Evolutionary conservation across 1,140 invertebrate genomes (phyloP), one percentile per base, ranked within the genome.

Genomic region (Palaemon carinicauda): DNA sequence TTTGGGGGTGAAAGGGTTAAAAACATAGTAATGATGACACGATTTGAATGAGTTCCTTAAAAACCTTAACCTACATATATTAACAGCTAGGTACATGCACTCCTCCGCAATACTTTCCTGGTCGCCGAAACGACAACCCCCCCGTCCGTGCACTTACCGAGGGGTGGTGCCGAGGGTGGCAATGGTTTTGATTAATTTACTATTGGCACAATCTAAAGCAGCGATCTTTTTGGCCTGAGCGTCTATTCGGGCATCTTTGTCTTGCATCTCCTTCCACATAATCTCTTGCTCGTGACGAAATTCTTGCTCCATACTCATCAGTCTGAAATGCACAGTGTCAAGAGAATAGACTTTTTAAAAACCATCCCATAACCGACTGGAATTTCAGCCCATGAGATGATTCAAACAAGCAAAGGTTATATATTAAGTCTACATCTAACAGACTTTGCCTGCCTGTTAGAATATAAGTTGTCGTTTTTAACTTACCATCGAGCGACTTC

Each of bases 271-370:
- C 53, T 52, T 29, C n/a, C 80, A 41, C 80, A 88, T 74, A 12
- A 82, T 52, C 19, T 82, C 87, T 53, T 88, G 87, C 19, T 88
- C 87, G 1, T 79, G 80, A 14, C 87, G 80, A 31, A 88, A 82
- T 80, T 88, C 87, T 50, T 88, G 87, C 24, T 88, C 87, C 87
- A 88, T 88, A 3, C 31, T 82, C 80, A 88, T 79, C 50, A 88
- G 56, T 31, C 87, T 88, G 77, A 51, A 19, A 50, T n/a, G 50
- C 9, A 27, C 17, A 69, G 17, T 52, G 21, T 29, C 3, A 10
- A 56, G 51, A 27, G 24, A 69, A 15, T 24, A 29, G 7, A 69
- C 65, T 27, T n/a, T n/a, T n/a, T 69, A 24, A 69, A 69, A n/a
- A 10, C 56, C 19, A 60, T 60, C 24, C 24, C 56, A 60, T 21